Percentiles rank a stretch among this genome's conserved stretches.
These are phyloP conservation scores for Hyles euphorbiae DNA, from an alignment of 1,140 invertebrate genomes.

Conservation along the genomic window DNA sequence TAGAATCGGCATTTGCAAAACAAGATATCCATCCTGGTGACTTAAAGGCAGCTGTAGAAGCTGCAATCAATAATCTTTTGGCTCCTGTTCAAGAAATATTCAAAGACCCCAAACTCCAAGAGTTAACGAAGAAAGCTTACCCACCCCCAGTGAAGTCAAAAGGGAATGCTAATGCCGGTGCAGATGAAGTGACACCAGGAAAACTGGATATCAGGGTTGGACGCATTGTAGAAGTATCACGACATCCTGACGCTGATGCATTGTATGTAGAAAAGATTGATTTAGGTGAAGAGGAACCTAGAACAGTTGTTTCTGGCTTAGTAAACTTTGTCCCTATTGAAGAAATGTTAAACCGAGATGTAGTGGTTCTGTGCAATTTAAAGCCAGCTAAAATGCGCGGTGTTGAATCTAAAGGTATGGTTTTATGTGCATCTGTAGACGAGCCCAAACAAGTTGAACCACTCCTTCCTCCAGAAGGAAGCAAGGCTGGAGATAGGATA, in stretches of 20 bases:
- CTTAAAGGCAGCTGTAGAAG: slow-evolving; percentile 90
- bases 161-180: slow-evolving; percentile 42
- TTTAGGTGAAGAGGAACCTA: slow-evolving; percentile 81
- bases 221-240: slow-evolving; percentile 92
- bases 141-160: slow-evolving; percentile 75
- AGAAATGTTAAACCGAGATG: slow-evolving; percentile 90
- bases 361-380: slow-evolving; percentile 94
- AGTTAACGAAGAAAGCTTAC: slow-evolving; percentile 85
- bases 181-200: slow-evolving; percentile 82
- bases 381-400: slow-evolving; percentile 96
- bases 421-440: slow-evolving; percentile 91
- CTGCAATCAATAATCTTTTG: slow-evolving; percentile 90
- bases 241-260: slow-evolving; percentile 96
- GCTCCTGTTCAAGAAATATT: slow-evolving; percentile 94
- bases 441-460: slow-evolving; percentile 90
- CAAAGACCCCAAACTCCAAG: slow-evolving; percentile 85
- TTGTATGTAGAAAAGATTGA: slow-evolving; percentile 97
- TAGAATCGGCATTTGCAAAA: slow-evolving; percentile 87
- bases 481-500: slow-evolving; percentile 88
- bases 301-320: slow-evolving; percentile 82
- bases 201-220: slow-evolving; percentile 94
- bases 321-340: slow-evolving; percentile 93
- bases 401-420: slow-evolving; percentile 92
- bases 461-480: slow-evolving; percentile 83
- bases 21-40: slow-evolving; percentile 95